A percentile compares a stretch with the other conserved stretches of the same genome.
These are phyloP conservation scores for Agrochola lota DNA, from an alignment of 2,888 invertebrate species.

Conservation along the genomic window DNA sequence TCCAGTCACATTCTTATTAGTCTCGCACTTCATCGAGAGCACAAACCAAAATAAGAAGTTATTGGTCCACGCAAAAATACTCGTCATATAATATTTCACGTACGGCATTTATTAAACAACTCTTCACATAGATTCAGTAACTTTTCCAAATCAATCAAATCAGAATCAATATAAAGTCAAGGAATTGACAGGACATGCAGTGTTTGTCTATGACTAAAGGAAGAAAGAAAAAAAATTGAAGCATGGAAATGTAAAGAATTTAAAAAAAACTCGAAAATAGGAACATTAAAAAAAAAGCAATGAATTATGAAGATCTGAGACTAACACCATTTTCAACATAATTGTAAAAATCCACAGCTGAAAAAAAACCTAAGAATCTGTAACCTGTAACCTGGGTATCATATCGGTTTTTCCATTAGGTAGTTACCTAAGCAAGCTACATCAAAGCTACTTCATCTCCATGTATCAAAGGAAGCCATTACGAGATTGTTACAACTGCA, in stretches of 20 bases:
- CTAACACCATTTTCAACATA: not conserved
- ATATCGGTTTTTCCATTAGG: not conserved
- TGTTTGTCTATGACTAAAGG: not conserved
- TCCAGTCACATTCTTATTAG: slow-evolving; percentile 24
- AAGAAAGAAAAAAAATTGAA: not conserved
- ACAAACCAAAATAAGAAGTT: slow-evolving; percentile 28
- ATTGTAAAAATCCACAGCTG: not conserved
- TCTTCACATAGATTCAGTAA: not conserved
- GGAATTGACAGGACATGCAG: not conserved
- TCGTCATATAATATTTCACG: not conserved
- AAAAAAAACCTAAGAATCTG: not conserved
- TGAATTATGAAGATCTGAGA: not conserved
- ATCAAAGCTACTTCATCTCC: not conserved
- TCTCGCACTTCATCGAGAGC: slow-evolving; percentile 10
- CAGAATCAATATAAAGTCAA: not conserved
- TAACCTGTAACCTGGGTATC: not conserved
- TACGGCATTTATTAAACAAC: not conserved
- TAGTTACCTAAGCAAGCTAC: not conserved
- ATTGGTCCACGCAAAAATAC: slow-evolving; percentile 10
- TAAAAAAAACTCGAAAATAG: not conserved
- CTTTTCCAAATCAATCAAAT: not conserved
- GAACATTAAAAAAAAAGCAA: not conserved
- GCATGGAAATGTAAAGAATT: not conserved
- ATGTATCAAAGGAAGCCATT: not conserved
- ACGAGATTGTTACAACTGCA: slow-evolving; percentile 4